A percentile compares a stretch with the other conserved stretches of the same genome.
Conservation (phyloP, 2,888 invertebrate species). For the Cryptophagus acutangulus region DNA sequence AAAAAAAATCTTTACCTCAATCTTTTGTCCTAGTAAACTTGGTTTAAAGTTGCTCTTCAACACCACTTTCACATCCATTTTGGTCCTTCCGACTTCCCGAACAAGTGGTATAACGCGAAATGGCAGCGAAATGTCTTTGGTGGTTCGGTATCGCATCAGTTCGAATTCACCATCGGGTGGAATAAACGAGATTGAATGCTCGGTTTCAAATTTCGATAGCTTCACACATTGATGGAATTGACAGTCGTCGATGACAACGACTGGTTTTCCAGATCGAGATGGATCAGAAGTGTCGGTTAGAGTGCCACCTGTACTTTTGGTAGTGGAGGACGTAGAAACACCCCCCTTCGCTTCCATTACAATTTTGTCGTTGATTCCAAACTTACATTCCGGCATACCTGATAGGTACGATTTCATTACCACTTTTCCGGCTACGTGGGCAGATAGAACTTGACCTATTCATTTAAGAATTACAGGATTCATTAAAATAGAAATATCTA, state of each 20-base stretch:
- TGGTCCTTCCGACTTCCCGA: constrained; percentile 95
- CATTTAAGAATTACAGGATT: too few species aligned
- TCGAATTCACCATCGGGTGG: constrained; percentile 99
- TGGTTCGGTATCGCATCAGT: constrained; percentile 96
- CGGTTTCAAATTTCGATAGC: constrained; percentile 98
- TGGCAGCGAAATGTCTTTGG: constrained; percentile 98
- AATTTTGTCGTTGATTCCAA: constrained; percentile 98
- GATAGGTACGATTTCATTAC: constrained; percentile 99
- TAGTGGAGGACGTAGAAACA: constrained; percentile 60
- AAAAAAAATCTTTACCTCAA: constrained; percentile 99
- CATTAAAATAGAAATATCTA: too few species aligned
- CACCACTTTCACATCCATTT: constrained; percentile 99
- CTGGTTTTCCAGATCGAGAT: constrained; percentile 90
- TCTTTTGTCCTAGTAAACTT: constrained; percentile 95
- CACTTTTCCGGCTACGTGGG: constrained; percentile 98
- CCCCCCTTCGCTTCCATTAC: constrained; percentile 93
- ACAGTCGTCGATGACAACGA: constrained; percentile 99
- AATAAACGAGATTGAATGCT: constrained; percentile 99
- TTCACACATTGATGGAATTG: constrained; percentile 99
- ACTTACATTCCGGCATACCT: constrained; percentile 99
- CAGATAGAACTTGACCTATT: constrained; percentile 95
- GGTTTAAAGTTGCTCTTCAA: constrained; percentile 99
- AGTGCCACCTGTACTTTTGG: too few species aligned
- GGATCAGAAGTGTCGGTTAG: constrained; percentile 66
- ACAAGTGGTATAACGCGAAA: constrained; percentile 99